Percentiles rank a stretch among this genome's conserved stretches.
Conservation (phyloP, 2,113 vertebrate genomes). For the Melanerpes formicivorus region DNA sequence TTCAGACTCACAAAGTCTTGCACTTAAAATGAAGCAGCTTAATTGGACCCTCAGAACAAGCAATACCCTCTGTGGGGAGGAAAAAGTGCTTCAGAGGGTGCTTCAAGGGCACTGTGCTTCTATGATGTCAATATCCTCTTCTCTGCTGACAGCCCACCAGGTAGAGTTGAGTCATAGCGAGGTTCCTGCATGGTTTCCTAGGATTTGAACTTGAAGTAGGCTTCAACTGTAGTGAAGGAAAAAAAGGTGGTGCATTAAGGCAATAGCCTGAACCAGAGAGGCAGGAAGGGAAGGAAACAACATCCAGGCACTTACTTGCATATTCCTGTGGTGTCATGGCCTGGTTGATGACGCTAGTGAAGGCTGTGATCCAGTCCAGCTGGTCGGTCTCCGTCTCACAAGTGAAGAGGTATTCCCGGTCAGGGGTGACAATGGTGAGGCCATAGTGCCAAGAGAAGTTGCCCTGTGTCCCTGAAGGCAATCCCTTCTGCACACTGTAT, state of each 20-base stretch:
- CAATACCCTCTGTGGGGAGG: not conserved
- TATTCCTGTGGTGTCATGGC: conserved; percentile 90
- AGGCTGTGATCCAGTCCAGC: conserved; percentile 84
- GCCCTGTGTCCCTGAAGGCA: conserved; percentile 77
- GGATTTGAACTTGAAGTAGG: conserved; percentile 74
- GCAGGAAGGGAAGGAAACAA: not conserved
- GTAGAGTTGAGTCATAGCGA: not conserved
- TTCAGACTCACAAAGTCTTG: not conserved
- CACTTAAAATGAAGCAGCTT: conserved; percentile 35
- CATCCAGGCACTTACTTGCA: conserved; percentile 75
- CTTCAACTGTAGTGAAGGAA: conserved; percentile 71
- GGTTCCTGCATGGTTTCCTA: not conserved
- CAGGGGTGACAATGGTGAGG: conserved; percentile 87
- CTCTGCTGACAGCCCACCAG: conserved; percentile 20
- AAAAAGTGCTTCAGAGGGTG: conserved; percentile 39
- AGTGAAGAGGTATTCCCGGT: conserved; percentile 88
- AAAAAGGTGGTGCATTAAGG: not conserved
- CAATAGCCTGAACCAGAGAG: not conserved
- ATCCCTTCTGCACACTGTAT: conserved; percentile 75
- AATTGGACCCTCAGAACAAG: not conserved
- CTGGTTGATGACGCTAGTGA: conserved; percentile 76
- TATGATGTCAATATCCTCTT: not conserved
- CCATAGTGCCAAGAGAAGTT: conserved; percentile 84
- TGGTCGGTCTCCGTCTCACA: conserved; percentile 86
- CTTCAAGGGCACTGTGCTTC: conserved; percentile 19